Base-by-base conservation (phyloP, 2,113 vertebrate species). In the Gracilinanus agilis region DNA sequence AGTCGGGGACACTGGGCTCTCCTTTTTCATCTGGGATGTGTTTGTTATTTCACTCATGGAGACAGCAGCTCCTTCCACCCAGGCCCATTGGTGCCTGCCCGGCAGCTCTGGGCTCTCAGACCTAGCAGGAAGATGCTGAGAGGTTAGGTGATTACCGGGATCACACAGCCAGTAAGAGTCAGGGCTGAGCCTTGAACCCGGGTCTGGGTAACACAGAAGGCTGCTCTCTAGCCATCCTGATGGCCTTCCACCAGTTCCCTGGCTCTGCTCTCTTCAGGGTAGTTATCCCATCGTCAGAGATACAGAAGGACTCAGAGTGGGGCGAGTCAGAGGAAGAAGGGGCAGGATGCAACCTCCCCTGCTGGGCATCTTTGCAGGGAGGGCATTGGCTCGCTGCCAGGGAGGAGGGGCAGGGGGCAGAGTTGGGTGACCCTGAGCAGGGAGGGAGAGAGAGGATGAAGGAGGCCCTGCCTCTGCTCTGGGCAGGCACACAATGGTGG, bases 401-500 rank as follows among this genome's bases (percentile, higher is more conserved):
- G 61, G 61, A n/a, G 61, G 13, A 34, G 58, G 58, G 58, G 27
- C 27, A 11, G 61, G 58, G 94, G 92, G 94, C 92, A 96, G 91
- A 96, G 96, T 93, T 23, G 2, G 91, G 92, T 94, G 95, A 95
- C 40, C 96, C 95, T 94, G 55, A 19, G 34, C 34, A n/a, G 61
- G 56, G 61, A 19, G 29, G 53, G 94, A 96, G 58, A 96, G 55
- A 19, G 25, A 34, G n/a, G 54, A 29, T 7, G 16, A 55, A 8
- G 21, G 75, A 24, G 40, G 44, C 96, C 96, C 96, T 24, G 91
- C 95, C 96, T 97, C 97, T 96, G 61, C 94, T 58, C 90, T 53
- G 54, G 1, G 13, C 91, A 24, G 19, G 55, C 94, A 96, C 93
- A 97, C 97, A 97, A 97, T 97, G 96, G 90, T 94, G 29, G 96